Percentiles rank a stretch among this genome's conserved stretches.
phyloP scores from a whole-genome alignment of 1,140 invertebrate species.

The Lucilia sericata region DNA sequence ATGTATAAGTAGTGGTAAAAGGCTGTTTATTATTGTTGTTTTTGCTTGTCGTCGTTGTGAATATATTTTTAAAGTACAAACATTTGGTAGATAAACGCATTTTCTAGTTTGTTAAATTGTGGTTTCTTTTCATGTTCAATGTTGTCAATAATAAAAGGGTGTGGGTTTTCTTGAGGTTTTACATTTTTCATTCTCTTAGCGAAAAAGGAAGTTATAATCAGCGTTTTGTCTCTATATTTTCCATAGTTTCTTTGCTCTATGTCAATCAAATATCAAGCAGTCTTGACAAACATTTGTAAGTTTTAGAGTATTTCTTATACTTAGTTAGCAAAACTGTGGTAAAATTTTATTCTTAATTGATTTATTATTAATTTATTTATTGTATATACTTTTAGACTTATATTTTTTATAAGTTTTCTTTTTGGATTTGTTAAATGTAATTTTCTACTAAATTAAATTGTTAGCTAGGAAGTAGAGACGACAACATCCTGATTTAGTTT shows the following conservation, averaged over 20 bases:
- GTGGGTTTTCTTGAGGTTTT: neutral
- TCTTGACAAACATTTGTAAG: neutral
- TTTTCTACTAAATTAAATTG: constrained; percentile 36
- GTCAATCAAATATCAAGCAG: neutral
- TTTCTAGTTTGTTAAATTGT: constrained; percentile 7
- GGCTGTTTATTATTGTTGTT: neutral
- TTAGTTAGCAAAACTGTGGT: neutral
- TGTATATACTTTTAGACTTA: too few species aligned
- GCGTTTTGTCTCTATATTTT: neutral
- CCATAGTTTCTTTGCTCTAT: neutral
- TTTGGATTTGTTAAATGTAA: neutral
- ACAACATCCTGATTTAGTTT: constrained; percentile 25
- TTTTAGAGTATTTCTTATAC: neutral
- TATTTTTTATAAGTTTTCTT: neutral
- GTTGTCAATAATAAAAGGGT: neutral
- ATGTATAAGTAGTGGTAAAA: neutral
- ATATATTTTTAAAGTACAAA: neutral
- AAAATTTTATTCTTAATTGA: constrained; percentile 19
- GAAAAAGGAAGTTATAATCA: neutral
- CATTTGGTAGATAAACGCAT: neutral
- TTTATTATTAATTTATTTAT: constrained; percentile 38
- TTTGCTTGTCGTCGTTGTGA: neutral
- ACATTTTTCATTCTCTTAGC: too few species aligned
- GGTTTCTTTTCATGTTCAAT: neutral
- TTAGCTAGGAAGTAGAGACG: neutral